Percentiles rank a stretch among this genome's conserved stretches.
These are phyloP conservation scores for Cryptus viduatorius DNA, from an alignment of 2,888 invertebrate species.

Conservation along the genomic window DNA sequence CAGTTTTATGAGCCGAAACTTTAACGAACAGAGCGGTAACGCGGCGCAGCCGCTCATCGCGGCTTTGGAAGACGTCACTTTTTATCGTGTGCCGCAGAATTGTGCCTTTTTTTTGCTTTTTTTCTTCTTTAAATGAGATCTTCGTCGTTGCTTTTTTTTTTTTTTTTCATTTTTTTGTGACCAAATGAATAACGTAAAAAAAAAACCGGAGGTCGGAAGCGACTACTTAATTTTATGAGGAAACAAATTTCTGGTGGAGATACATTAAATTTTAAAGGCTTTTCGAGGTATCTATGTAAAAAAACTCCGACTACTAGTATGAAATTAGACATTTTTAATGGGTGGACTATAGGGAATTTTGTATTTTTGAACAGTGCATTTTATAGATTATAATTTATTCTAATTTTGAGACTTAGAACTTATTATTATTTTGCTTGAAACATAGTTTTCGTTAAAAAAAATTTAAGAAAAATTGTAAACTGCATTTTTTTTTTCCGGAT, in stretches of 20 bases:
- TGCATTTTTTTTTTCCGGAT: conserved; percentile 11
- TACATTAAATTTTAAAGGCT: too few relatives aligned
- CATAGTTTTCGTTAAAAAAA: background rate
- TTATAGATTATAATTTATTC: too few relatives aligned
- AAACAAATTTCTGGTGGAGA: conserved; percentile 34
- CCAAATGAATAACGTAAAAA: background rate
- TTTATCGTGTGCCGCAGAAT: conserved; percentile 61
- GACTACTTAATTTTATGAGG: conserved; percentile 52
- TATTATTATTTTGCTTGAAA: background rate
- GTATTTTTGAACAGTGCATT: too few relatives aligned
- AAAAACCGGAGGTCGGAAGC: background rate
- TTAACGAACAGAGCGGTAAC: conserved; percentile 71
- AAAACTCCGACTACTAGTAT: too few relatives aligned
- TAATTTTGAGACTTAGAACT: conserved; percentile 20
- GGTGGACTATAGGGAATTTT: too few relatives aligned
- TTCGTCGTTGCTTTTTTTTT: conserved; percentile 20
- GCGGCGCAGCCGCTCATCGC: conserved; percentile 40
- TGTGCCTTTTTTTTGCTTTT: too few relatives aligned
- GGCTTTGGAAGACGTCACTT: conserved; percentile 61
- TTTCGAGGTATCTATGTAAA: too few relatives aligned
- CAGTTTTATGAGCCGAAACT: conserved; percentile 76
- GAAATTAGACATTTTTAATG: too few relatives aligned
- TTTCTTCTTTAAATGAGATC: conserved; percentile 46
- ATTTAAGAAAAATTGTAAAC: conserved; percentile 3
- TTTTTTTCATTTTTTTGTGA: conserved; percentile 27